A percentile compares a stretch with the other conserved stretches of the same genome.
These are phyloP conservation scores for Heliconius eleuchia DNA, from an alignment of 1,140 invertebrate genomes.

Conservation along the genomic window DNA sequence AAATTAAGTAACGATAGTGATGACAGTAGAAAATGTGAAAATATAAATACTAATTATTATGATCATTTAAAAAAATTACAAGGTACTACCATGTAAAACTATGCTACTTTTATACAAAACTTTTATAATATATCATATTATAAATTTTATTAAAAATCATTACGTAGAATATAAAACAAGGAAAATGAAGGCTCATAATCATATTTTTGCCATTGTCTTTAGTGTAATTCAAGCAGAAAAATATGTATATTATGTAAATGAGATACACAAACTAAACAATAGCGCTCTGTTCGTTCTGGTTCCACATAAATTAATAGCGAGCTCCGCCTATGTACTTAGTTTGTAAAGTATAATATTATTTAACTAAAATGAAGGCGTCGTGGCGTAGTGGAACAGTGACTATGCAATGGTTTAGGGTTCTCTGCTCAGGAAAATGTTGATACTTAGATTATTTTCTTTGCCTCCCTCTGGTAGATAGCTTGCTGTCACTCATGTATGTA, in stretches of 20 bases:
- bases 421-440: no score
- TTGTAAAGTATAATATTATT: background rate
- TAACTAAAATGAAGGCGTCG: background rate
- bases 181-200: background rate
- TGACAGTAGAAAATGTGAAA: no score
- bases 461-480: no score
- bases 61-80: no score
- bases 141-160: background rate
- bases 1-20: no score
- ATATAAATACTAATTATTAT: no score
- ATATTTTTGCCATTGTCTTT: background rate
- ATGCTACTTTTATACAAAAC: no score
- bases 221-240: conserved; percentile 23
- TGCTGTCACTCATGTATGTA: no score
- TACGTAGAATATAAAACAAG: background rate
- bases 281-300: conserved; percentile 16
- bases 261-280: conserved; percentile 23
- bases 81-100: no score
- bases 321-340: conserved; percentile 13
- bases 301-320: conserved; percentile 14
- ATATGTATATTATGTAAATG: conserved; percentile 29
- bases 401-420: no score
- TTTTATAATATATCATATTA: background rate
- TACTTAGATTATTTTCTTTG: no score
- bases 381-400: no score